Conservation (phyloP, 64 coral and sea anemone species). For the Pocillopora damicornis region DNA sequence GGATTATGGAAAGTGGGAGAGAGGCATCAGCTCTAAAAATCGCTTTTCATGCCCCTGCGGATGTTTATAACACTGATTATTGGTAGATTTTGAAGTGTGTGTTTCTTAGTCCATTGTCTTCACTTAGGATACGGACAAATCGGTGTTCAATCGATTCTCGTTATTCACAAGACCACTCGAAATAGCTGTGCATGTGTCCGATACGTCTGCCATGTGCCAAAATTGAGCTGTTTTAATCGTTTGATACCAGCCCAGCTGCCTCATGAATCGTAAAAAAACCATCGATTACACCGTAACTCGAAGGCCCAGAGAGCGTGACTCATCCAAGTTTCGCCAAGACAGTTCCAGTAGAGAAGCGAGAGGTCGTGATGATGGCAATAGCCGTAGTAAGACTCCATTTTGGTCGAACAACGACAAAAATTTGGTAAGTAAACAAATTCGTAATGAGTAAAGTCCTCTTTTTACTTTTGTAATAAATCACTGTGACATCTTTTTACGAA, state of each 20-base stretch:
- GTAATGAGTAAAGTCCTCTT: background rate
- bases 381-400: background rate
- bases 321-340: conserved; percentile 2
- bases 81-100: too few species aligned
- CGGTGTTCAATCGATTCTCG: too few species aligned
- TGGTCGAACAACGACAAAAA: conserved; percentile 25
- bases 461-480: background rate
- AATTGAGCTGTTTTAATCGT: background rate
- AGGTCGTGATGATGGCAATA: background rate
- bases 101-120: too few species aligned
- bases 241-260: background rate
- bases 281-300: conserved; percentile 37
- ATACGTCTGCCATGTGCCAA: background rate
- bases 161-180: background rate
- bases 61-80: too few species aligned
- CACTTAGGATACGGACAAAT: too few species aligned
- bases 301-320: conserved; percentile 9
- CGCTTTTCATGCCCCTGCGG: too few species aligned
- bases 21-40: too few species aligned
- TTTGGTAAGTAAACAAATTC: background rate
- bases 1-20: too few species aligned
- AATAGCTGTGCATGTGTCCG: background rate
- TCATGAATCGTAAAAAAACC: conserved; percentile 37
- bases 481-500: background rate
- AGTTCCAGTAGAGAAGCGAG: background rate